These are phyloP conservation scores for Chirona hameri DNA, from an alignment of 2,888 invertebrate species.

Conservation along the genomic window DNA sequence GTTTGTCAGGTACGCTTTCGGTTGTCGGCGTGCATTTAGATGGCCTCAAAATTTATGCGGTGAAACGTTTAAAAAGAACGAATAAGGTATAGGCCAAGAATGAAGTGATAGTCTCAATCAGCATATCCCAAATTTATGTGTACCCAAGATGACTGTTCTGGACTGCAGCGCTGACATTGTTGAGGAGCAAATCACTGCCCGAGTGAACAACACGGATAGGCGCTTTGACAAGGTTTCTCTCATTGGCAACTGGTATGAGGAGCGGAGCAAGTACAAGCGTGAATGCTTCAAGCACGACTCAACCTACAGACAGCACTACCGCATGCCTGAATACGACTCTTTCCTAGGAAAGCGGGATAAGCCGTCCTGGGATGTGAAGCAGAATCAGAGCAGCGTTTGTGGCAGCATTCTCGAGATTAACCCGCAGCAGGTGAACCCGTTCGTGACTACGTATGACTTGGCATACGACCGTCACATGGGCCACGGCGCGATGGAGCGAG, in stretches of 20 bases:
- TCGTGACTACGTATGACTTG: neutral
- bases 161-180: conserved; percentile 2
- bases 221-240: neutral
- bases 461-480: neutral
- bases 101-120: neutral
- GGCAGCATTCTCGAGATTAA: neutral
- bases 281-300: conserved; percentile 10
- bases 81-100: neutral
- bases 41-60: neutral
- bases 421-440: neutral
- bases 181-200: neutral
- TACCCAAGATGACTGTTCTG: neutral
- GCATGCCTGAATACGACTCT: neutral
- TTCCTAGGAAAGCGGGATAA: neutral
- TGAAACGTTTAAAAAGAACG: no score
- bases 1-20: no score
- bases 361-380: neutral
- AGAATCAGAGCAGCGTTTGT: neutral
- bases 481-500: neutral
- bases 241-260: conserved; percentile 1
- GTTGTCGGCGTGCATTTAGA: neutral
- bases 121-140: neutral
- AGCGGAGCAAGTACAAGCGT: neutral
- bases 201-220: neutral
- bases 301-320: neutral